Percentiles rank a stretch among this genome's conserved stretches.
These are phyloP conservation scores for Pempheris klunzingeri DNA, from an alignment of 2,797 vertebrate species.

Conservation along the genomic window DNA sequence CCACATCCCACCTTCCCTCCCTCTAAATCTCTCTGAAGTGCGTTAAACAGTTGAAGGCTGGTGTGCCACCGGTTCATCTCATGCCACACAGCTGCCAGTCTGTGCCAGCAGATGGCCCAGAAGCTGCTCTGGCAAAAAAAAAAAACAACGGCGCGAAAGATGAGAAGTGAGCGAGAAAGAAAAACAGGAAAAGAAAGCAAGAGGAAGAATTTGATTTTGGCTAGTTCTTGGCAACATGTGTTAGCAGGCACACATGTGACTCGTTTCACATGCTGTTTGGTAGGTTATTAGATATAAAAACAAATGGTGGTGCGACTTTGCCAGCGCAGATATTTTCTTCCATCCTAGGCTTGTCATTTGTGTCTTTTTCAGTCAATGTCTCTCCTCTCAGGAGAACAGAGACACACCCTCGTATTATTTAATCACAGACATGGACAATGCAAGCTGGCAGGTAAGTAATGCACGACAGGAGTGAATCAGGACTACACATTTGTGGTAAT, in stretches of 20 bases:
- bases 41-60: slow-evolving; percentile 69
- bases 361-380: slow-evolving; percentile 24
- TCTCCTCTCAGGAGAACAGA: background rate
- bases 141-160: slow-evolving; percentile 46
- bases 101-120: slow-evolving; percentile 61
- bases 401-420: slow-evolving; percentile 7
- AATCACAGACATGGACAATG: slow-evolving; percentile 14
- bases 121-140: slow-evolving; percentile 47
- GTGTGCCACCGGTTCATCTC: slow-evolving; percentile 63
- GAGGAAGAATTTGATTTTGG: slow-evolving; percentile 61
- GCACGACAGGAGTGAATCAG: background rate
- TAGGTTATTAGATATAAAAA: slow-evolving; percentile 72
- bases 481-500: slow-evolving; percentile 17
- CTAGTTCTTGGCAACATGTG: slow-evolving; percentile 56
- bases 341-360: slow-evolving; percentile 20
- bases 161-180: slow-evolving; percentile 52
- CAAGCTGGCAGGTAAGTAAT: slow-evolving; percentile 14
- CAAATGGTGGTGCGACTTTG: slow-evolving; percentile 51
- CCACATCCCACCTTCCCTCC: slow-evolving; percentile 57
- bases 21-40: slow-evolving; percentile 54
- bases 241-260: slow-evolving; percentile 60
- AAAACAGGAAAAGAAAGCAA: slow-evolving; percentile 47
- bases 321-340: slow-evolving; percentile 42
- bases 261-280: slow-evolving; percentile 59
- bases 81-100: slow-evolving; percentile 52